phyloP scores from a whole-genome alignment of 2,797 vertebrate species.

The Phoebastria nigripes region DNA sequence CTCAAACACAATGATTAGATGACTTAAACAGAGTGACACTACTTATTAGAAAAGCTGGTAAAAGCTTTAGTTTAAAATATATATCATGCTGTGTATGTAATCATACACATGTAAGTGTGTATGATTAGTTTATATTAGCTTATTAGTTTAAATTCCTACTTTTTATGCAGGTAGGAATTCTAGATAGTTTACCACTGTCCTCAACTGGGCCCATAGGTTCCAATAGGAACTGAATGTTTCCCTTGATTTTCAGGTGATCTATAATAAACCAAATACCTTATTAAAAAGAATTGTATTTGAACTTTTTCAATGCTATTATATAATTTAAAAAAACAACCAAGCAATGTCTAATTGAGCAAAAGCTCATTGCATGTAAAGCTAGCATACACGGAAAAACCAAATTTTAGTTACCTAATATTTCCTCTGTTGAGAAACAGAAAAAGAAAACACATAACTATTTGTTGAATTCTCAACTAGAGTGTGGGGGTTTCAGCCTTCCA shows the following conservation, averaged over 20 bases:
- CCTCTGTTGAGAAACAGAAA: background rate
- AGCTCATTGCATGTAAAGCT: background rate
- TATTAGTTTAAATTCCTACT: background rate
- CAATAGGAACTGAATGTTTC: background rate
- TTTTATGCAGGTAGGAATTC: background rate
- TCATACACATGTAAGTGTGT: background rate
- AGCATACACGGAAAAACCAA: too few species aligned
- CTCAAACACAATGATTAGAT: background rate
- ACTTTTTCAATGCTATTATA: background rate
- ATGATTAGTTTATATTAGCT: background rate
- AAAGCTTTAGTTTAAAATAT: background rate
- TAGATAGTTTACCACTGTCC: background rate
- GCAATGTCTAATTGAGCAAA: background rate
- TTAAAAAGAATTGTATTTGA: background rate
- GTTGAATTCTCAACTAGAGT: background rate
- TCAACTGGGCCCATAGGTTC: background rate
- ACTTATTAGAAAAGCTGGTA: background rate
- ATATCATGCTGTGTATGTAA: background rate
- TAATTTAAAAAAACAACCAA: background rate
- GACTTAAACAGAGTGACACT: background rate
- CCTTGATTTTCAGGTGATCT: background rate
- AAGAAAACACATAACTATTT: background rate
- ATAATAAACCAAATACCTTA: background rate
- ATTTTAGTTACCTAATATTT: background rate
- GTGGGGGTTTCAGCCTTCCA: background rate